Conservation (phyloP, 2,797 vertebrate species). For the Amniataba percoides region DNA sequence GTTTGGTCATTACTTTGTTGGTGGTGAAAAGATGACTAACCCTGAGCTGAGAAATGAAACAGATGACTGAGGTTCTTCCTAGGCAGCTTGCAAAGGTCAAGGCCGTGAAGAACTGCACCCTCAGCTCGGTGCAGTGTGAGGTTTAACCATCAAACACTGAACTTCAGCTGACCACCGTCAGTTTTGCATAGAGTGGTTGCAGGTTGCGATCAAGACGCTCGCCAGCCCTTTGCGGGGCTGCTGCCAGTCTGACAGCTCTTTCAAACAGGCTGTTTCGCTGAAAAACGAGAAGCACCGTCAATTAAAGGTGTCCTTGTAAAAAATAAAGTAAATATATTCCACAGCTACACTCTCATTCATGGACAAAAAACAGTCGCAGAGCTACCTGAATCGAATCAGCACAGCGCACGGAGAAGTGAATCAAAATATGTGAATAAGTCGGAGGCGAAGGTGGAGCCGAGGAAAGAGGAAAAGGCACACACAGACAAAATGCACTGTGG, state of each 20-base stretch:
- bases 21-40: constrained; percentile 24
- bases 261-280: constrained; percentile 33
- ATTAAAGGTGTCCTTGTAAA: constrained; percentile 58
- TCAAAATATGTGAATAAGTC: constrained; percentile 40
- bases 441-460: constrained; percentile 7
- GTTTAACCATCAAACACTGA: constrained; percentile 43
- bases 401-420: constrained; percentile 35
- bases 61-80: constrained; percentile 56
- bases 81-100: constrained; percentile 44
- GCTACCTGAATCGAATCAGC: constrained; percentile 53
- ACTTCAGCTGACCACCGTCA: constrained; percentile 20
- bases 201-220: constrained; percentile 38
- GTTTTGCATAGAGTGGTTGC: constrained; percentile 32
- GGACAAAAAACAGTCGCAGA: constrained; percentile 31
- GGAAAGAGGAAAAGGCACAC: constrained; percentile 49
- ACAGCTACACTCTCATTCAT: constrained; percentile 40
- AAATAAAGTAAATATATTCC: constrained; percentile 31
- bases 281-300: constrained; percentile 50
- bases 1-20: constrained; percentile 13
- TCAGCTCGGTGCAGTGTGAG: constrained; percentile 12
- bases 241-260: constrained; percentile 42
- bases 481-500: constrained; percentile 36
- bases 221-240: constrained; percentile 42
- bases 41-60: constrained; percentile 40
- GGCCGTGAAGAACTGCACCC: constrained; percentile 27